Percentiles rank a stretch among this genome's conserved stretches.
Evolutionary conservation across 2,113 vertebrate species (phyloP).

Genomic region (Deroptyus accipitrinus): DNA sequence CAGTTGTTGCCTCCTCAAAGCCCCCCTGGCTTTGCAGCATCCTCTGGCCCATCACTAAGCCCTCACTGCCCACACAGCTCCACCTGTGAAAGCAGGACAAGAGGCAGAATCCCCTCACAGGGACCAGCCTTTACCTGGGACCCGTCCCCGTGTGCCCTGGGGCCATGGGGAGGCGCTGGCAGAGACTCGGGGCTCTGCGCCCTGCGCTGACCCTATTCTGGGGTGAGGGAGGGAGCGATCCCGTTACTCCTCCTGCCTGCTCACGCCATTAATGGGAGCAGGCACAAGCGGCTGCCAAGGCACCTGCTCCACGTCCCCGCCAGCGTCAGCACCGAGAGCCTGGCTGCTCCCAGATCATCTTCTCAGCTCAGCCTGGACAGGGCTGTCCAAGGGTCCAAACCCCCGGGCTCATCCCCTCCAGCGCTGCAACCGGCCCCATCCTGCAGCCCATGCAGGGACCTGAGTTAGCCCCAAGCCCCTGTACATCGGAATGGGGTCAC

Average conservation of each 20-base stretch:
- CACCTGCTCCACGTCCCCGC: neutral
- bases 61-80: fast-evolving
- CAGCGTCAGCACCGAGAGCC: neutral
- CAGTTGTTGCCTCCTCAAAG: neutral
- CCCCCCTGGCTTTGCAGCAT: fast-evolving
- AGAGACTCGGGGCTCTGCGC: fast-evolving
- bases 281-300: neutral
- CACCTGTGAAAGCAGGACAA: neutral
- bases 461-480: neutral
- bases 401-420: neutral
- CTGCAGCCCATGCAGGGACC: fast-evolving
- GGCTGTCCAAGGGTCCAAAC: neutral
- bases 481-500: fast-evolving
- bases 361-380: neutral
- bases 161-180: neutral
- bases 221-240: neutral
- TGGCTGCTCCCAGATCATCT: neutral
- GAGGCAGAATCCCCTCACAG: neutral
- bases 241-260: neutral
- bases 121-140: neutral
- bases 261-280: neutral
- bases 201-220: neutral
- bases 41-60: neutral
- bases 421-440: neutral
- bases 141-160: fast-evolving